phyloP scores from a whole-genome alignment of 2,113 vertebrate genomes.

The Accipiter cooperii region DNA sequence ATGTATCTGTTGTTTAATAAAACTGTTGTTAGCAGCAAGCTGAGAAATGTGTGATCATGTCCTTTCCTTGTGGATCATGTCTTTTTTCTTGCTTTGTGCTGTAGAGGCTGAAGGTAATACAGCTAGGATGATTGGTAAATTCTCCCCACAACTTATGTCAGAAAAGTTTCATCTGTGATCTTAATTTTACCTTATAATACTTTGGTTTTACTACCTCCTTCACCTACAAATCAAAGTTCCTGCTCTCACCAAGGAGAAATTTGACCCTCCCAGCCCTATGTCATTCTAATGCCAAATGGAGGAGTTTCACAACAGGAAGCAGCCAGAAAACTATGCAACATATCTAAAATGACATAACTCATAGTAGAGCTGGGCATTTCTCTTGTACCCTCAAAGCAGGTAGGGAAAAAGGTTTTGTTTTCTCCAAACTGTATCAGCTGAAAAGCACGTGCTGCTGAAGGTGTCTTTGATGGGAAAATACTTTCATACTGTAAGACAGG shows the following conservation, averaged over 20 bases:
- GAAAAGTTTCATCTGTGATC: neutral
- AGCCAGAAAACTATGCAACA: neutral
- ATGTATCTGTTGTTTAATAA: neutral
- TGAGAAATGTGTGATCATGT: neutral
- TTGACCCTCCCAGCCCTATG: neutral
- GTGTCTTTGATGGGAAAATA: neutral
- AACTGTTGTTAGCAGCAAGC: neutral
- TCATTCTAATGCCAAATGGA: neutral
- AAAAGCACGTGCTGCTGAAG: neutral
- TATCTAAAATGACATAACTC: neutral
- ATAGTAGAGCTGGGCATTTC: neutral
- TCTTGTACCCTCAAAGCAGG: neutral
- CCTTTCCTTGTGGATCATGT: neutral
- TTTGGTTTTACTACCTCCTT: neutral
- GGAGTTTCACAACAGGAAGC: neutral
- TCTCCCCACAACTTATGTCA: neutral
- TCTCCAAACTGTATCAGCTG: neutral
- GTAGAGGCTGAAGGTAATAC: neutral
- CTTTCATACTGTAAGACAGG: neutral
- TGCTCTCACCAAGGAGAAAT: neutral
- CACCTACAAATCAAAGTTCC: neutral
- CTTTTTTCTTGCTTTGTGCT: neutral
- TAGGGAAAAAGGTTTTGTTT: slow-evolving; percentile 8
- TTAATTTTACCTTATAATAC: neutral
- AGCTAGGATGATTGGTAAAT: neutral